These are phyloP conservation scores for Athripsodes cinereus DNA, from an alignment of 2,888 invertebrate species.

Conservation along the genomic window DNA sequence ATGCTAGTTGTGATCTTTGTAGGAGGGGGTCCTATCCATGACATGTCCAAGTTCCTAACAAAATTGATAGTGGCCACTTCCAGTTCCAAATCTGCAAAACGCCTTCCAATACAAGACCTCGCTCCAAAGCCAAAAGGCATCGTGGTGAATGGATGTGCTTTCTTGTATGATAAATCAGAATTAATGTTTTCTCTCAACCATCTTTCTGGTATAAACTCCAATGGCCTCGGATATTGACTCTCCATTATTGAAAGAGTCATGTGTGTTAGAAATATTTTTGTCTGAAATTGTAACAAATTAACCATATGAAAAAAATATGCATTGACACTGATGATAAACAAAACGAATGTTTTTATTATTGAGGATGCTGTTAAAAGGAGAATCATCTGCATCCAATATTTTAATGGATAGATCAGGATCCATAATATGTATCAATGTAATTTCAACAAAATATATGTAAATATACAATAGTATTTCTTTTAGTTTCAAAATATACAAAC, in stretches of 20 bases:
- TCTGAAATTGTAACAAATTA: slow-evolving; percentile 38
- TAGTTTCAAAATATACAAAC: too few relatives aligned
- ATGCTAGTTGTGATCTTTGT: slow-evolving; percentile 30
- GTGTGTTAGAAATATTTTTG: slow-evolving; percentile 62
- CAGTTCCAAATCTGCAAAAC: slow-evolving; percentile 57
- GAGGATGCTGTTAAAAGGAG: too few relatives aligned
- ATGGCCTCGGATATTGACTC: slow-evolving; percentile 56
- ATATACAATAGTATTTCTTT: too few relatives aligned
- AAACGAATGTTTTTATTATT: too few relatives aligned
- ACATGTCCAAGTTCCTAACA: slow-evolving; percentile 33
- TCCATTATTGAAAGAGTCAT: slow-evolving; percentile 59
- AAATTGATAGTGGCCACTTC: slow-evolving; percentile 38
- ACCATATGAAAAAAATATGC: too few relatives aligned
- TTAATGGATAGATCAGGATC: too few relatives aligned
- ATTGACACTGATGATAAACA: too few relatives aligned
- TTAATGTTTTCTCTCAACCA: slow-evolving; percentile 51
- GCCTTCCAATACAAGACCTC: slow-evolving; percentile 60
- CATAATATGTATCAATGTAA: too few relatives aligned
- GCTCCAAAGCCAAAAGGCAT: slow-evolving; percentile 63
- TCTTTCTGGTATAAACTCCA: slow-evolving; percentile 66
- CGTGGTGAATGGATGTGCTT: slow-evolving; percentile 55
- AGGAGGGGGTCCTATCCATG: slow-evolving; percentile 35
- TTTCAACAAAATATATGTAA: too few relatives aligned
- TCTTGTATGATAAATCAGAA: slow-evolving; percentile 38
- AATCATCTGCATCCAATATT: too few relatives aligned